Evolutionary conservation across 2,113 vertebrate genomes (phyloP).

Genomic region (Microcebus tavaratra): DNA sequence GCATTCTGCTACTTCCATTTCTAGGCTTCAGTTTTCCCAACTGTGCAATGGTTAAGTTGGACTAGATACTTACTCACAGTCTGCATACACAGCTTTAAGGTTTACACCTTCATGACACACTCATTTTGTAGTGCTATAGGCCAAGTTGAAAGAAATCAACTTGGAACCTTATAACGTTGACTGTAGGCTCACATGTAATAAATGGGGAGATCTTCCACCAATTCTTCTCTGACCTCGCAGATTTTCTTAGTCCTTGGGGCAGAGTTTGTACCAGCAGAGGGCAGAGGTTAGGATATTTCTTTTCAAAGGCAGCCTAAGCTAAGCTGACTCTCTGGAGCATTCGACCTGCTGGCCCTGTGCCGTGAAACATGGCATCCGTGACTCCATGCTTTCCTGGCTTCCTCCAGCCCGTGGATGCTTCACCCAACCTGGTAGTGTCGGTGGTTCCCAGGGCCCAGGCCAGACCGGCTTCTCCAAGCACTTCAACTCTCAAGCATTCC

Average conservation of each 20-base stretch:
- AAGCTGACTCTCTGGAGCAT: background rate
- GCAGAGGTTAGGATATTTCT: background rate
- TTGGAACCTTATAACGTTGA: background rate
- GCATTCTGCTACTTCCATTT: background rate
- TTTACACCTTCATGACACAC: background rate
- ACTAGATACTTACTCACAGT: background rate
- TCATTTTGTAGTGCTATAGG: background rate
- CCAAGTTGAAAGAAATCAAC: background rate
- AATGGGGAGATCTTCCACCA: background rate
- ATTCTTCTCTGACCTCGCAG: background rate
- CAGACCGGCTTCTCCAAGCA: fast-evolving
- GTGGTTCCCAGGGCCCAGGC: background rate
- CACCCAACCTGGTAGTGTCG: too few relatives aligned
- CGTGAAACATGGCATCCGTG: background rate
- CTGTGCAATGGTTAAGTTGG: background rate
- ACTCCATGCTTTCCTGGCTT: background rate
- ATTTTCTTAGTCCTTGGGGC: background rate
- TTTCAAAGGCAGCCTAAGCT: background rate
- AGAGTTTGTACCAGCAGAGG: background rate
- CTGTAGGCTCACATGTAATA: background rate
- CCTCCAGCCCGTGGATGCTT: background rate
- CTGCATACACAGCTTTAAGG: background rate
- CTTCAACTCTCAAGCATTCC: background rate
- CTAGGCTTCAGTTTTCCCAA: background rate
- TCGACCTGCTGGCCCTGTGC: background rate